These are phyloP conservation scores for Atopsyche davidsoni DNA, from an alignment of 1,140 invertebrate species.

Conservation along the genomic window DNA sequence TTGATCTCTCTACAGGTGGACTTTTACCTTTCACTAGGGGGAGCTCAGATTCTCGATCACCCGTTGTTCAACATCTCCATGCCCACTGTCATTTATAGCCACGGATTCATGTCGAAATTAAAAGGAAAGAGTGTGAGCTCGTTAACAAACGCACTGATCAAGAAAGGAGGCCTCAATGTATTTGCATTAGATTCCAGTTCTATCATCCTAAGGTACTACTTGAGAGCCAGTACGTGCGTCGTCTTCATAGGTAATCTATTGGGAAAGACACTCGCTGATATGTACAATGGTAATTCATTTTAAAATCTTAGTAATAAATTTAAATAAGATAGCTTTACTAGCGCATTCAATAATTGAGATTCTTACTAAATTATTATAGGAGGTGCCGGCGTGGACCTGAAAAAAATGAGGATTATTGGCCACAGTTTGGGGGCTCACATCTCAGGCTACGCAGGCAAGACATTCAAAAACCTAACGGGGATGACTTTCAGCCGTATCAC, in stretches of 20 bases:
- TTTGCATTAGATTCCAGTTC: conserved; percentile 5
- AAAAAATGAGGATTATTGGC: too few species aligned
- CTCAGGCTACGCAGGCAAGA: conserved; percentile 6
- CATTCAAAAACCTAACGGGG: conserved; percentile 3
- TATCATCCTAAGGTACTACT: background rate
- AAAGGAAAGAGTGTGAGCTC: background rate
- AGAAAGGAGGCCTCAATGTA: conserved; percentile 8
- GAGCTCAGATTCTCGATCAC: background rate
- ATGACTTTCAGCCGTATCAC: conserved; percentile 4
- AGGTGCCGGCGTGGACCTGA: too few species aligned
- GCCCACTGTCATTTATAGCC: background rate
- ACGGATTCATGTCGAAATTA: background rate
- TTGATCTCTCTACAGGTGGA: too few species aligned
- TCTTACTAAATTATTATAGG: too few species aligned
- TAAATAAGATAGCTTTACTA: too few species aligned
- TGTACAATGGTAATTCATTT: conserved; percentile 32
- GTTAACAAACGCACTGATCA: background rate
- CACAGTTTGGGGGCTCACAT: conserved; percentile 13
- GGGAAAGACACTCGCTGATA: background rate
- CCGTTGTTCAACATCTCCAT: background rate
- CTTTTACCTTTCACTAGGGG: background rate
- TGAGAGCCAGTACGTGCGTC: conserved; percentile 1
- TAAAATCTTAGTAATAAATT: too few species aligned
- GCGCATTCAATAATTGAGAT: too few species aligned
- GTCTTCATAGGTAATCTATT: conserved; percentile 5